Base-by-base conservation (phyloP, 2,113 vertebrate species). In the Phalacrocorax aristotelis region DNA sequence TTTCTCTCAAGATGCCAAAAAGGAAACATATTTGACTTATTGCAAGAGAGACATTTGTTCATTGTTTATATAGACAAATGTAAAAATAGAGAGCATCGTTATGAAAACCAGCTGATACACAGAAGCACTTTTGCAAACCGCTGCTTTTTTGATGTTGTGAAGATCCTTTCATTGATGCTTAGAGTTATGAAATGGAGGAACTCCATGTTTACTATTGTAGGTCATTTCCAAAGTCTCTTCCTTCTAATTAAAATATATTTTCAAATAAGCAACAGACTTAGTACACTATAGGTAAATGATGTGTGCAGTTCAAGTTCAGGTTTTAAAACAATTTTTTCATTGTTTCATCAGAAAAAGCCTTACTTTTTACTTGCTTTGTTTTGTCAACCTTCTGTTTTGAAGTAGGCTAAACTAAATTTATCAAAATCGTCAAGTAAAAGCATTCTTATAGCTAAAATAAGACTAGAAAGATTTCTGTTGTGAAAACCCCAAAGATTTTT, bases 101-200 rank as follows among this genome's bases (percentile, higher is more conserved):
- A 54, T 79, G 83, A 88, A 84, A 95, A 92, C 29, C 86, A 93
- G 90, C 83, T 93, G 88, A 93, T 90, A 25, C 16, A 42, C 15
- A 66, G 55, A 70, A 51, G 38, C 26, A 44, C 22, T 29, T 71
- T 48, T 89, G n/a, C 44, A 86, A 75, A 49, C 18, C 18, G 15
- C 48, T 83, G 60, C 15, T 80, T 72, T 65, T 77, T 51, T 62
- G 13, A 20, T 78, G n/a, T 65, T 12, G 40, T 54, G 38, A 70
- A 69, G 86, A 79, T 74, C 58, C 51, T 92, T 79, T 74, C 78
- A 34, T 61, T 61, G 68, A 66, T 90, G 48, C n/a, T 90, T 79
- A 22, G 8, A 79, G 34, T 70, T 87, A 76, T 15, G 51, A 92
- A 94, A 90, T 20, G 46, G 26, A 76, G 29, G 29, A 80, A 55